phyloP scores from a whole-genome alignment of 2,888 invertebrate genomes.

The Dicranocentrus wangi region DNA sequence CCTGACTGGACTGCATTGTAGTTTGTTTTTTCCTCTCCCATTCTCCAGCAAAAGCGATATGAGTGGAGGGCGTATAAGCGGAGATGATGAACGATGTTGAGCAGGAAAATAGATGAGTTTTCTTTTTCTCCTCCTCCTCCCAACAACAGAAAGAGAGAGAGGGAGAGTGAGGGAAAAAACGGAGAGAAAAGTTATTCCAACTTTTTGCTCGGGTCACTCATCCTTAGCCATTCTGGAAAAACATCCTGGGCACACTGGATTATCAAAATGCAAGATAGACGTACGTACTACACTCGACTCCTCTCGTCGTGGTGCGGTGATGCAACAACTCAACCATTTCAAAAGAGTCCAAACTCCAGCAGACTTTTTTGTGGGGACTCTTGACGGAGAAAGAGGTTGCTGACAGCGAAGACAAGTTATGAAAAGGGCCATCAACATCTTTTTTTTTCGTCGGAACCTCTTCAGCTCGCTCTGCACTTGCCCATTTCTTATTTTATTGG shows the following conservation, averaged over 20 bases:
- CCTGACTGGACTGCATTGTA: slow-evolving; percentile 9
- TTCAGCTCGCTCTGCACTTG: slow-evolving; percentile 13
- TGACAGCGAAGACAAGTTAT: slow-evolving; percentile 40
- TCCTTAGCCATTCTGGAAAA: slow-evolving; percentile 54
- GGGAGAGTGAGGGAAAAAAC: too few relatives aligned
- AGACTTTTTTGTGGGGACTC: slow-evolving; percentile 24
- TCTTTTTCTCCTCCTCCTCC: slow-evolving; percentile 14
- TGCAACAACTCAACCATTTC: slow-evolving; percentile 58
- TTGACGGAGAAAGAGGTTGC: slow-evolving; percentile 16
- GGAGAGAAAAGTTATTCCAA: slow-evolving; percentile 48
- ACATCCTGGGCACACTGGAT: slow-evolving; percentile 11
- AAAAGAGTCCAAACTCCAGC: slow-evolving; percentile 22
- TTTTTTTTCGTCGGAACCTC: neutral
- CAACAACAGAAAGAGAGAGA: neutral
- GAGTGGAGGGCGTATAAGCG: slow-evolving; percentile 41
- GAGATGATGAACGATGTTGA: slow-evolving; percentile 67
- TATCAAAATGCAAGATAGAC: neutral
- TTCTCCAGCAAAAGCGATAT: slow-evolving; percentile 21
- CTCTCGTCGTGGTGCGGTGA: neutral
- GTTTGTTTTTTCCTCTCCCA: slow-evolving; percentile 3
- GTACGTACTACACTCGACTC: neutral
- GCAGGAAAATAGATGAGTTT: slow-evolving; percentile 67
- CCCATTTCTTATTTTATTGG: slow-evolving; percentile 28
- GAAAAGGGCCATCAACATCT: slow-evolving; percentile 41
- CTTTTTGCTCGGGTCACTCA: slow-evolving; percentile 59